These are phyloP conservation scores for Aepyceros melampus DNA, from an alignment of 2,113 vertebrate genomes.

Conservation along the genomic window DNA sequence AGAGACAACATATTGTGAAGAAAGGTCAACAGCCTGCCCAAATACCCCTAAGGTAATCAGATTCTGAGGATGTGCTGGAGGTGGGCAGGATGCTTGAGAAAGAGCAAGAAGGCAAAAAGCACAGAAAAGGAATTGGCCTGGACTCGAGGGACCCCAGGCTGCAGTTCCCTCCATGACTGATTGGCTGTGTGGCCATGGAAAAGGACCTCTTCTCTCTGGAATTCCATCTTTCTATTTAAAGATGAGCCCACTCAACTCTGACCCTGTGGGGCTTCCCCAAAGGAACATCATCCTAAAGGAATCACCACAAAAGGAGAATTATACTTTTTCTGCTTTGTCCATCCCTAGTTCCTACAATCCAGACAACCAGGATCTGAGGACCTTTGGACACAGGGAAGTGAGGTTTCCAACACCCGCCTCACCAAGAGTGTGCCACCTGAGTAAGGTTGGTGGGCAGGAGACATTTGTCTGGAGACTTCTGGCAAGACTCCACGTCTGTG, in stretches of 20 bases:
- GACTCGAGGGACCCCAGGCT: too few species aligned
- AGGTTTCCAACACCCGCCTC: neutral
- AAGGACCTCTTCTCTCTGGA: neutral
- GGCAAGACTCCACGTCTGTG: accelerated
- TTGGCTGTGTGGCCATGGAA: accelerated
- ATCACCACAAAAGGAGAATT: neutral
- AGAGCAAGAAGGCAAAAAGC: neutral
- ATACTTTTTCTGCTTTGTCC: neutral
- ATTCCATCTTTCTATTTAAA: neutral
- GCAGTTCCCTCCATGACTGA: accelerated
- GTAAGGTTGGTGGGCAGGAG: neutral
- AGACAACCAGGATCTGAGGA: neutral
- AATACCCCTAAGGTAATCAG: slow-evolving; percentile 7
- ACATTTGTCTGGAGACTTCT: neutral
- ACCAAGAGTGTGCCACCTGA: accelerated
- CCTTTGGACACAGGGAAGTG: neutral
- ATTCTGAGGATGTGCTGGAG: neutral
- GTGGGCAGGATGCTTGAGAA: neutral
- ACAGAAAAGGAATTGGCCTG: neutral
- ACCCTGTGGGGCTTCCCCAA: neutral
- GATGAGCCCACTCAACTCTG: neutral
- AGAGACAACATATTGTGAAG: neutral
- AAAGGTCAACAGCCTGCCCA: neutral
- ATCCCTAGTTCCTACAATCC: neutral
- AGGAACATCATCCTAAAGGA: neutral